Conservation (phyloP, 2,797 vertebrate species). For the Salarias fasciatus region DNA sequence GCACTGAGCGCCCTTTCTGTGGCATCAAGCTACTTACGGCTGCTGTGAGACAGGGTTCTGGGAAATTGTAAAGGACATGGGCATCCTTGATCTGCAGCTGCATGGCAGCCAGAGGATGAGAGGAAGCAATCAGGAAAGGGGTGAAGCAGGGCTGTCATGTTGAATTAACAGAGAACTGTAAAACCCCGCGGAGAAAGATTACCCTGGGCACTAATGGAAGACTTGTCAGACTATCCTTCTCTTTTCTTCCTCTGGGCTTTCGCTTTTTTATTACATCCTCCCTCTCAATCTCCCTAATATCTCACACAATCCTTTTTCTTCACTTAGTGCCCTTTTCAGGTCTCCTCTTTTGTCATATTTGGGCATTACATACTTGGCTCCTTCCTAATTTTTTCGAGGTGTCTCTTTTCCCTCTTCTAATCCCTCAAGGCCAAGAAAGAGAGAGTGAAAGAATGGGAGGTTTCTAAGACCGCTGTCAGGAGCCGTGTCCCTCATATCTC, state of each 20-base stretch:
- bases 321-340: conserved; percentile 26
- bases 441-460: conserved; percentile 6
- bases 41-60: conserved; percentile 41
- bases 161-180: conserved; percentile 68
- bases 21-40: conserved; percentile 39
- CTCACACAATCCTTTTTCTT: conserved; percentile 45
- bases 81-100: conserved; percentile 67
- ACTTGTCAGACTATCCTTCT: conserved; percentile 54
- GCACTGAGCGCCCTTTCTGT: conserved; percentile 29
- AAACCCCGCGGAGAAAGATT: conserved; percentile 58
- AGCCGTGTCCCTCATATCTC: conserved; percentile 11
- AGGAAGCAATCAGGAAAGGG: conserved; percentile 53
- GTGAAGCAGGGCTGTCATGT: conserved; percentile 67
- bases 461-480: conserved; percentile 14
- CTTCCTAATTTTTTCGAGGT: conserved; percentile 1
- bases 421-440: conserved; percentile 17
- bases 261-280: conserved; percentile 27
- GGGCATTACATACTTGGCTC: neutral
- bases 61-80: conserved; percentile 62
- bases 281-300: conserved; percentile 36
- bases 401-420: conserved; percentile 16
- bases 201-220: conserved; percentile 65
- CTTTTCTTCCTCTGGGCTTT: conserved; percentile 25
- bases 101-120: conserved; percentile 62
- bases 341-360: conserved; percentile 21